These are phyloP conservation scores for Colostygia pectinataria DNA, from an alignment of 2,888 invertebrate species.

Conservation along the genomic window DNA sequence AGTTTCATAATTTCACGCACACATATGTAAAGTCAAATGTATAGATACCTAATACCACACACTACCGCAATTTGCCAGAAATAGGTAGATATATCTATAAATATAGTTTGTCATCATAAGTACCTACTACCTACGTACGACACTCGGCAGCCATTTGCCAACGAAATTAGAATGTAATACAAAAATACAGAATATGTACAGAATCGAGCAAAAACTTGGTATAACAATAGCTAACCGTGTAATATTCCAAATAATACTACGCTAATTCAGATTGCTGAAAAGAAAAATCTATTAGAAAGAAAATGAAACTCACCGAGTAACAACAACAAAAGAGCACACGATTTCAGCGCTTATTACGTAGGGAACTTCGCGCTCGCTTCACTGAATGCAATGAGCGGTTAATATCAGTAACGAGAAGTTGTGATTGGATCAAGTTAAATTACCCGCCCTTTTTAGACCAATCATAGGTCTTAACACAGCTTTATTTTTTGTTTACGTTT, in stretches of 20 bases:
- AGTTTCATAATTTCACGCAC: conserved; percentile 4
- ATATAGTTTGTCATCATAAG: conserved; percentile 67
- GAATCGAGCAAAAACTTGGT: conserved; percentile 13
- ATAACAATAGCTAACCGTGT: conserved; percentile 1
- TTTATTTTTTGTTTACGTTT: conserved; percentile 79
- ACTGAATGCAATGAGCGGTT: conserved; percentile 66
- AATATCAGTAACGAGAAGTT: conserved; percentile 58
- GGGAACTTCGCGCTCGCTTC: conserved; percentile 72
- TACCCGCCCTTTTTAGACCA: conserved; percentile 69
- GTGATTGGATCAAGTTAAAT: conserved; percentile 73
- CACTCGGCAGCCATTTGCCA: conserved; percentile 83
- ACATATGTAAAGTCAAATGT: not conserved
- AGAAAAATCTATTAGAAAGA: conserved; percentile 45
- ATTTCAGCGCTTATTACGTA: conserved; percentile 83
- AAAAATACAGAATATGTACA: conserved; percentile 54
- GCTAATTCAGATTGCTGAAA: not conserved
- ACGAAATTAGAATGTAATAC: conserved; percentile 77
- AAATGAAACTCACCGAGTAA: conserved; percentile 73
- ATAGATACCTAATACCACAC: not conserved
- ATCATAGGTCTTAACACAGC: conserved; percentile 59
- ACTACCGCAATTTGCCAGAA: not conserved
- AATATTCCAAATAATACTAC: not conserved
- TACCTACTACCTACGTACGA: conserved; percentile 57
- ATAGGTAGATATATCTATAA: conserved; percentile 35
- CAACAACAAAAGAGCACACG: conserved; percentile 76